These are phyloP conservation scores for Amphipoea lucens DNA, from an alignment of 2,888 invertebrate genomes.

Conservation along the genomic window DNA sequence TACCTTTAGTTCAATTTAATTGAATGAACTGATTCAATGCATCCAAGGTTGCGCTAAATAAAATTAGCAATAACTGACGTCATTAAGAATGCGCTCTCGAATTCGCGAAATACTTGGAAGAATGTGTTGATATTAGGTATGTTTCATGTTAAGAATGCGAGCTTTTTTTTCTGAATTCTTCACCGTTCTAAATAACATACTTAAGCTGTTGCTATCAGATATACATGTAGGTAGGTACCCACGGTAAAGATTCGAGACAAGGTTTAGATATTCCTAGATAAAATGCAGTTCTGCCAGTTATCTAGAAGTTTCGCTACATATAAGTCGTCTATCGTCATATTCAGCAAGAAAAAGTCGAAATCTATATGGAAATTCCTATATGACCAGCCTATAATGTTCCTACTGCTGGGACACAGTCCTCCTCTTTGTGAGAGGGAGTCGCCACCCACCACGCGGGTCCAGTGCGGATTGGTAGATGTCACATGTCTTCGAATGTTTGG, in stretches of 20 bases:
- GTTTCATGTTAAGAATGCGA: neutral
- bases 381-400: too few species aligned
- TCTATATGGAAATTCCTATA: neutral
- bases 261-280: neutral
- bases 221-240: neutral
- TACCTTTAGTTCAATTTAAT: slow-evolving; percentile 43
- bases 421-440: too few species aligned
- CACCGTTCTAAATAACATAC: neutral
- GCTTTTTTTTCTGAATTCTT: neutral
- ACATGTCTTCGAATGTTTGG: too few species aligned
- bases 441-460: too few species aligned
- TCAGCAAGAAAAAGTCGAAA: neutral
- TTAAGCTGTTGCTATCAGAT: neutral
- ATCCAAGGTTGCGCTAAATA: slow-evolving; percentile 58
- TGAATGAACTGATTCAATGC: slow-evolving; percentile 59
- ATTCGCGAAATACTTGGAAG: slow-evolving; percentile 22
- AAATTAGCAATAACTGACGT: slow-evolving; percentile 51
- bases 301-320: neutral
- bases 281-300: neutral
- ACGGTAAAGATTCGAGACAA: neutral
- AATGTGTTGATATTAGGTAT: slow-evolving; percentile 9
- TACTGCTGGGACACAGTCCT: too few species aligned
- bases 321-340: too few species aligned
- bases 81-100: slow-evolving; percentile 32
- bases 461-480: too few species aligned